Base-by-base conservation (phyloP, 2,113 vertebrate species). In the Glareola pratincola region DNA sequence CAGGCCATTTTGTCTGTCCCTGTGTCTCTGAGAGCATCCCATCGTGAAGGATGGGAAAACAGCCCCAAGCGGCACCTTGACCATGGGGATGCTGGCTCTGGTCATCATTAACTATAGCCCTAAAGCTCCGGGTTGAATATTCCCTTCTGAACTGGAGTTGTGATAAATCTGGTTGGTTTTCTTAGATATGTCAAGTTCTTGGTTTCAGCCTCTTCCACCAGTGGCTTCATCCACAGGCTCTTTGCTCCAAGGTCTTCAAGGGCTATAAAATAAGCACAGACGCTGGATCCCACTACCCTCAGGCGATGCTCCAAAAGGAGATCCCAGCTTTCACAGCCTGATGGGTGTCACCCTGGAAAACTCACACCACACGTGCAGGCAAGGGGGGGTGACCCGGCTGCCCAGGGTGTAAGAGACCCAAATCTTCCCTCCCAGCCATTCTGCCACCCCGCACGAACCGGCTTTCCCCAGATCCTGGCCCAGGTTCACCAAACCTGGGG, bases 401-500 rank as follows among this genome's bases (percentile, higher is more conserved):
- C 37, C 27, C 1, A 2, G 27, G 37, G 56, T 30, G n/a, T 26
- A 7, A 2, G 0, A 0, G 4, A 39, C 23, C 23, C 67, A 32
- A 3, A 53, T 48, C 69, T 14, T 48, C 47, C 45, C 19, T 45
- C 24, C 39, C 71, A 17, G 26, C 10, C 24, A 0, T 6, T 6
- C 57, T 1, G 0, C 23, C 11, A 4, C 8, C 57, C 18, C 32
- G 1, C 2, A 3, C 0, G 2, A 43, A 12, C 14, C 1, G 1
- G 7, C 1, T 4, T 78, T 21, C 34, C 71, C 51, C 2, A 9
- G 26, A 37, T 57, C 76, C 62, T 51, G 74, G 27, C 32, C 48
- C 57, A 50, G 45, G 3, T 51, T 56, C 73, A 50, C 21, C 76
- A 47, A 30, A 26, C 17, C 63, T 47, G 43, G 3, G 18, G 6